Percentiles rank a stretch among this genome's conserved stretches.
These are phyloP conservation scores for Drosophila pandora DNA, from an alignment of 1,140 invertebrate genomes.

Conservation along the genomic window DNA sequence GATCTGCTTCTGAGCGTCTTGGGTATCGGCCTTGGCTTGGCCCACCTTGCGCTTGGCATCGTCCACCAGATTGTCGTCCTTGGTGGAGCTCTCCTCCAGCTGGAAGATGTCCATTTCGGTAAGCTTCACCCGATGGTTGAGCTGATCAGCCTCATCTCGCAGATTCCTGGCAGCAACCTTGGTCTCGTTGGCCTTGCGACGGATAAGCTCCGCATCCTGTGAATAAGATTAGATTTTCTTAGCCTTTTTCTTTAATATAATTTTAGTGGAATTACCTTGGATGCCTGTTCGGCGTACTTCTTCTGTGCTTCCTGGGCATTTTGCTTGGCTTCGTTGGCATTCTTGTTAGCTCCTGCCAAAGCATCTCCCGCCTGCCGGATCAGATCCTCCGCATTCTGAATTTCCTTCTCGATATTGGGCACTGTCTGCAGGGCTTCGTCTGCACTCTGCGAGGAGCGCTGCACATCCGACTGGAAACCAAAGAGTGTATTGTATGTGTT, in stretches of 20 bases:
- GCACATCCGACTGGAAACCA: conserved; percentile 96
- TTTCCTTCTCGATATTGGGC: conserved; percentile 88
- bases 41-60: conserved; percentile 92
- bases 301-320: conserved; percentile 91
- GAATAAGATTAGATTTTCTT: background rate
- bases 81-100: conserved; percentile 89
- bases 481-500: conserved; percentile 90
- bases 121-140: conserved; percentile 88
- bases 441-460: conserved; percentile 90
- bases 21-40: conserved; percentile 92
- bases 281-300: conserved; percentile 89
- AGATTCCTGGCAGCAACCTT: conserved; percentile 90
- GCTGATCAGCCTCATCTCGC: conserved; percentile 90
- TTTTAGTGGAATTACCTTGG: conserved; percentile 85
- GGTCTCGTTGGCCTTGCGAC: conserved; percentile 90
- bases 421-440: conserved; percentile 90
- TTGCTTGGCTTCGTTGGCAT: conserved; percentile 90
- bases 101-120: conserved; percentile 89
- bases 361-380: conserved; percentile 88
- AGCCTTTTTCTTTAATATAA: background rate
- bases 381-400: conserved; percentile 84
- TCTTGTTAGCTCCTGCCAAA: conserved; percentile 89
- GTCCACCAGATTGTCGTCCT: conserved; percentile 89
- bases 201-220: conserved; percentile 90
- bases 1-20: conserved; percentile 91